Percentiles rank a stretch among this genome's conserved stretches.
Evolutionary conservation across 2,113 vertebrate species (phyloP).

Genomic region (Capreolus pygargus): DNA sequence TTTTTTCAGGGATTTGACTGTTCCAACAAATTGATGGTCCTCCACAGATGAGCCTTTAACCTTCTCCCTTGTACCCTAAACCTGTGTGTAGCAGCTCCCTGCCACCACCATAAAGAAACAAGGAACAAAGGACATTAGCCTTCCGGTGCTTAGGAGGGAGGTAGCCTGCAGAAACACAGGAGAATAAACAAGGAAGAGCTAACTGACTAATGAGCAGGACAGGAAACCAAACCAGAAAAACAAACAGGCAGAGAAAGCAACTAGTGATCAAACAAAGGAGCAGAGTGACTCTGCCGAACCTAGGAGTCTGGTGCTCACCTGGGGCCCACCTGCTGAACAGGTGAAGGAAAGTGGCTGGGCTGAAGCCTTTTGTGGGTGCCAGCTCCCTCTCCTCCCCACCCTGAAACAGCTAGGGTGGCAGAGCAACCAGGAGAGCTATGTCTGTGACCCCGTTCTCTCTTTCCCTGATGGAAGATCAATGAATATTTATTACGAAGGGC

Average conservation of each 20-base stretch:
- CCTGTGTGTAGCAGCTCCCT: background rate
- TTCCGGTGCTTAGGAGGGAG: slow-evolving; percentile 42
- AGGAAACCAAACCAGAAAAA: slow-evolving; percentile 74
- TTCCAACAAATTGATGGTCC: background rate
- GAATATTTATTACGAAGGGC: background rate
- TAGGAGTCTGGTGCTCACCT: slow-evolving; percentile 56
- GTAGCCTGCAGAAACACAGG: slow-evolving; percentile 55
- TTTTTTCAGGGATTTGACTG: background rate
- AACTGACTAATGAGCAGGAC: slow-evolving; percentile 53
- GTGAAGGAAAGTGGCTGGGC: background rate
- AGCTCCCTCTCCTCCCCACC: slow-evolving; percentile 3
- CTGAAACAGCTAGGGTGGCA: background rate
- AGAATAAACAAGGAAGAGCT: slow-evolving; percentile 71
- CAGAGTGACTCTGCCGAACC: background rate
- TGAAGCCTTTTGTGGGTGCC: slow-evolving; percentile 19
- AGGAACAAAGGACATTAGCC: slow-evolving; percentile 43
- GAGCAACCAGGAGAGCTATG: background rate
- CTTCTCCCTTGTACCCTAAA: background rate
- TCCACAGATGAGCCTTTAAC: background rate
- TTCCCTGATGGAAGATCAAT: background rate
- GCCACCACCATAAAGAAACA: background rate
- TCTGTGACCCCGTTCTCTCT: background rate
- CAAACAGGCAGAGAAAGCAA: slow-evolving; percentile 70
- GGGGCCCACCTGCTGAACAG: slow-evolving; percentile 55
- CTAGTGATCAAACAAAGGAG: slow-evolving; percentile 63